Evolutionary conservation across 2,888 invertebrate species (phyloP).

Genomic region (Corbicula japonica): DNA sequence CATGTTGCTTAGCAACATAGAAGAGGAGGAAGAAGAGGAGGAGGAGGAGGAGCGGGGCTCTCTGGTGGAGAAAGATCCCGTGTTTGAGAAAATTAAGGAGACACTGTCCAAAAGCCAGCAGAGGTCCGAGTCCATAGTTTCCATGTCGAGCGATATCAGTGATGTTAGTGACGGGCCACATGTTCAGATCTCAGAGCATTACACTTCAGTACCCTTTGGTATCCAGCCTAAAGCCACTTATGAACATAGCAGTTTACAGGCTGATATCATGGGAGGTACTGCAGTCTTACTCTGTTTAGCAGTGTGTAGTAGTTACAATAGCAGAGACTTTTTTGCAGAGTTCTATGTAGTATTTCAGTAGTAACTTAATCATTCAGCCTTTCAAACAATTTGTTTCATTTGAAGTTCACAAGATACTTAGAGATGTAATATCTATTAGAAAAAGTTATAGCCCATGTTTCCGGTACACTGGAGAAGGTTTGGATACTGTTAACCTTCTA

Average conservation of each 20-base stretch:
- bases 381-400: too few species aligned
- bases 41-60: conserved; percentile 52
- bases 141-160: conserved; percentile 54
- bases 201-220: conserved; percentile 79
- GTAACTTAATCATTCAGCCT: too few species aligned
- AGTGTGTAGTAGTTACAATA: too few species aligned
- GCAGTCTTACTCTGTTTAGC: too few species aligned
- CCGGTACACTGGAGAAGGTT: too few species aligned
- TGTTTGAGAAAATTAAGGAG: conserved; percentile 74
- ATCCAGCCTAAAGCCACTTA: conserved; percentile 80
- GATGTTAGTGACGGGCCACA: conserved; percentile 63
- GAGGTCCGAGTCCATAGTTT: conserved; percentile 61
- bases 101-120: conserved; percentile 63
- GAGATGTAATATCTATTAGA: too few species aligned
- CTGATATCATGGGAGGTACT: conserved; percentile 85
- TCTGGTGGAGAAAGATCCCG: conserved; percentile 63
- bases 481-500: too few species aligned
- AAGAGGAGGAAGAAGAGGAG: conserved; percentile 57
- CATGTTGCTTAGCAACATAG: conserved; percentile 47
- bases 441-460: too few species aligned
- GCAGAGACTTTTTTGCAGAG: too few species aligned
- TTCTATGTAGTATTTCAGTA: too few species aligned
- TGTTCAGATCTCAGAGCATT: conserved; percentile 77
- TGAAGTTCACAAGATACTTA: too few species aligned
- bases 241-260: conserved; percentile 80